phyloP scores from a whole-genome alignment of 1,140 invertebrate genomes.

The Papilio machaon region DNA sequence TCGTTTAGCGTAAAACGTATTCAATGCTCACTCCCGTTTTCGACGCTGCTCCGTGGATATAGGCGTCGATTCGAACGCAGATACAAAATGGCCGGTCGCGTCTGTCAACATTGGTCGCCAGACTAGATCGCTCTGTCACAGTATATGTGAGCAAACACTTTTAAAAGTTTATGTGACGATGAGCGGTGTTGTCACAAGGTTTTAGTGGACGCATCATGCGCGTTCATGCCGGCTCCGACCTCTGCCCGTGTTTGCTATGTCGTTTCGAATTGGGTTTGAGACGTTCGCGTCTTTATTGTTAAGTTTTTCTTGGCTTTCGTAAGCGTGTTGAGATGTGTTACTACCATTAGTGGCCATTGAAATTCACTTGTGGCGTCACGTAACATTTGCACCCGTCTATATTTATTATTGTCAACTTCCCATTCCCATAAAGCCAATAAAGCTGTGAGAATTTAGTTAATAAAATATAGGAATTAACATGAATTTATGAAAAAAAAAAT shows the following conservation, averaged over 20 bases:
- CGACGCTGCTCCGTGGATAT: neutral
- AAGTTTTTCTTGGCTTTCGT: conserved; percentile 63
- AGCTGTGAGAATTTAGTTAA: neutral
- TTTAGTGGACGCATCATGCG: conserved; percentile 75
- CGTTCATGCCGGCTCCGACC: conserved; percentile 54
- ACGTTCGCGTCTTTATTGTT: conserved; percentile 60
- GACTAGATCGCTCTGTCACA: conserved; percentile 75
- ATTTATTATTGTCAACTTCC: conserved; percentile 9
- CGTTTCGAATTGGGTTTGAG: conserved; percentile 70
- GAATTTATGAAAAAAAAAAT: neutral
- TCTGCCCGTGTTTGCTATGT: conserved; percentile 60
- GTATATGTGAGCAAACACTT: conserved; percentile 73
- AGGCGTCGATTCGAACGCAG: conserved; percentile 45
- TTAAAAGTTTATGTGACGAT: conserved; percentile 77
- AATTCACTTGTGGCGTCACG: conserved; percentile 24
- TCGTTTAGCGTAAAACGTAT: conserved; percentile 39
- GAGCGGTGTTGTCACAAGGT: conserved; percentile 75
- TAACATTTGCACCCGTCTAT: neutral
- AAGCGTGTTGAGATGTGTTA: conserved; percentile 45
- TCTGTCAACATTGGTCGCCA: conserved; percentile 71
- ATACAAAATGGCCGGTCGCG: conserved; percentile 40
- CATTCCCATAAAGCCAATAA: conserved; percentile 5
- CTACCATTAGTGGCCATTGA: conserved; percentile 21
- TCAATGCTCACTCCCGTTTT: conserved; percentile 24
- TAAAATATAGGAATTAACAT: neutral